phyloP scores from a whole-genome alignment of 1,140 invertebrate species.

The Wasmannia auropunctata region DNA sequence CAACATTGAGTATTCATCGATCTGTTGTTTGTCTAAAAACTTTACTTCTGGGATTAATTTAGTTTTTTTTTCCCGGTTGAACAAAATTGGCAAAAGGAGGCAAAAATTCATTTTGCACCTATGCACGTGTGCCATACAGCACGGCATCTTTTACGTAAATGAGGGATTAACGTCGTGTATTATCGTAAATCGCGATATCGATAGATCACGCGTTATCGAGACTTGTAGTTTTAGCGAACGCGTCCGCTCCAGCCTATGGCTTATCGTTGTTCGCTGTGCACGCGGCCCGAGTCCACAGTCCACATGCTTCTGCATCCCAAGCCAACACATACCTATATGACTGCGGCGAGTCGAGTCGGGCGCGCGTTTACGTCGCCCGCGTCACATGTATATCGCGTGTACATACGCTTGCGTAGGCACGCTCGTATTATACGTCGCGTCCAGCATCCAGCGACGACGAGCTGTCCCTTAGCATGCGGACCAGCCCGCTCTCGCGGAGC shows the following conservation, averaged over 20 bases:
- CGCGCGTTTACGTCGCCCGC: neutral
- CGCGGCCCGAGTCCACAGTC: neutral
- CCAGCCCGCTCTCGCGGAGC: conserved; percentile 13
- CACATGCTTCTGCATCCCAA: neutral
- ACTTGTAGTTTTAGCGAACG: neutral
- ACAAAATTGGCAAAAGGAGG: neutral
- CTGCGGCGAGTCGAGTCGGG: neutral
- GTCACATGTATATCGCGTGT: neutral
- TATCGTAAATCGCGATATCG: neutral
- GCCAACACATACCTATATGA: neutral
- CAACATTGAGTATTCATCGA: neutral
- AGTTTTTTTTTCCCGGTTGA: too few species aligned
- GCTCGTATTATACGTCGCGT: too few species aligned
- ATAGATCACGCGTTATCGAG: neutral
- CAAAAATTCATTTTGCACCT: neutral
- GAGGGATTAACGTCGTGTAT: neutral
- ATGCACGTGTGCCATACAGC: neutral
- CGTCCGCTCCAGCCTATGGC: neutral
- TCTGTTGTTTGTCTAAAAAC: neutral
- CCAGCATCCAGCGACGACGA: neutral
- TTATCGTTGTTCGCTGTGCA: conserved; percentile 23
- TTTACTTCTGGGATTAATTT: neutral
- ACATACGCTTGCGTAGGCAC: neutral
- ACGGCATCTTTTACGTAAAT: neutral
- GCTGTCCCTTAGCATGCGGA: neutral